A percentile compares a stretch with the other conserved stretches of the same genome.
These are phyloP conservation scores for Papilio polyxenes DNA, from an alignment of 1,140 invertebrate genomes.

Conservation along the genomic window DNA sequence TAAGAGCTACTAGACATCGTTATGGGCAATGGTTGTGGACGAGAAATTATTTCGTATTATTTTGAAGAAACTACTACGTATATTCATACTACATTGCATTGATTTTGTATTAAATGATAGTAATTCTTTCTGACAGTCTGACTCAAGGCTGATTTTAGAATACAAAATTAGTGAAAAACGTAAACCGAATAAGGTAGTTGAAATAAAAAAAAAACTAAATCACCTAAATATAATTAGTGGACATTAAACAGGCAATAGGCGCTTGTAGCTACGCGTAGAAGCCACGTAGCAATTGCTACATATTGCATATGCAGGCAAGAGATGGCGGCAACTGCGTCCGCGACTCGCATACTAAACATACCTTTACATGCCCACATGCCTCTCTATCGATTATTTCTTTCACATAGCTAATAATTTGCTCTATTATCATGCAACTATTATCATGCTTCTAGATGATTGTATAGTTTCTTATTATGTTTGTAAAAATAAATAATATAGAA, in stretches of 20 bases:
- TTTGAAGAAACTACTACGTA: no score
- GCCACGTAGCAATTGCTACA: slow-evolving; percentile 64
- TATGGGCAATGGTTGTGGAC: neutral
- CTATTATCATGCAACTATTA: neutral
- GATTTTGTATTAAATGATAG: no score
- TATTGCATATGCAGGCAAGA: slow-evolving; percentile 59
- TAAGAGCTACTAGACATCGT: neutral
- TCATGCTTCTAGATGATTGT: neutral
- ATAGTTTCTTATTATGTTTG: neutral
- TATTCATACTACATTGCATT: no score
- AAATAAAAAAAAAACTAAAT: no score
- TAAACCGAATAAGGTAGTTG: neutral
- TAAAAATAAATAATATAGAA: neutral
- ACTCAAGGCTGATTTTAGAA: neutral
- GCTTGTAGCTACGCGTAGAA: slow-evolving; percentile 24
- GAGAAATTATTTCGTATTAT: neutral
- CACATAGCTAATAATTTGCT: neutral
- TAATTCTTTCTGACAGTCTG: no score
- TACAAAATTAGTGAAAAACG: neutral
- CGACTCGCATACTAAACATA: slow-evolving; percentile 59
- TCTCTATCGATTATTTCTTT: slow-evolving; percentile 31
- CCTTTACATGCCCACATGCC: slow-evolving; percentile 32
- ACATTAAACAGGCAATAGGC: neutral
- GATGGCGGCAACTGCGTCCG: slow-evolving; percentile 47
- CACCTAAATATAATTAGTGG: neutral